Base-by-base conservation (phyloP, 2,113 vertebrate genomes). In the Beaufortia kweichowensis region DNA sequence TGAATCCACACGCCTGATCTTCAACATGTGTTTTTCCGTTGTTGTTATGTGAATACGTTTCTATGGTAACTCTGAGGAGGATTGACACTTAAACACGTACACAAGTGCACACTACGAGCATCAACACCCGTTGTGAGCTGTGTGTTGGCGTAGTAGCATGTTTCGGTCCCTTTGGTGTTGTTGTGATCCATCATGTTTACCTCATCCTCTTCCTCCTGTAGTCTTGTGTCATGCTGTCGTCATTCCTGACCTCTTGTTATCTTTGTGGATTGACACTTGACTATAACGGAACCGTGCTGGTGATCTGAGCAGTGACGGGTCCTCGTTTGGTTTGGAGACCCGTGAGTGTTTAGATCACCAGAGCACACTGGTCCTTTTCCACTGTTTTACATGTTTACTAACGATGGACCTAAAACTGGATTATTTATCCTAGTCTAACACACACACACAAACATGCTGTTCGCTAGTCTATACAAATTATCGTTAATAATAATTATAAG, bases 221-320 rank as follows among this genome's bases (percentile, higher is more conserved):
- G 50, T 50, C 48, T 63, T 41, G 62, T 55, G 31, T 35, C 75
- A 62, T 46, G 26, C 50, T 69, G 19, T 57, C 57, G 61, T 43
- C 78, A 39, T 63, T 83, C 29, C 83, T 80, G 81, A 15, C 33
- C 71, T n/a, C 31, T 81, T 82, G 68, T 84, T 67, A 75, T 81
- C 59, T 77, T 67, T 79, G 39, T 85, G 60, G 83, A 75, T 57
- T 69, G 28, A 79, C 65, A 57, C 76, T 63, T 29, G 66, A 78
- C 65, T 50, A 60, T 78, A 70, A 62, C 65, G 31, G 35, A 61
- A 28, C 70, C 55, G 78, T 65, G 67, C 81, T 68, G 81, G 39
- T 79, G 81, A 60, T 81, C 84, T 85, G 65, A 55, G 26, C 83
- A 76, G 31, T 76, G 78, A 81, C 73, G 79, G 68, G 67, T 74